Evolutionary conservation across 2,888 invertebrate species (phyloP).

Genomic region (Auanema freiburgensis): DNA sequence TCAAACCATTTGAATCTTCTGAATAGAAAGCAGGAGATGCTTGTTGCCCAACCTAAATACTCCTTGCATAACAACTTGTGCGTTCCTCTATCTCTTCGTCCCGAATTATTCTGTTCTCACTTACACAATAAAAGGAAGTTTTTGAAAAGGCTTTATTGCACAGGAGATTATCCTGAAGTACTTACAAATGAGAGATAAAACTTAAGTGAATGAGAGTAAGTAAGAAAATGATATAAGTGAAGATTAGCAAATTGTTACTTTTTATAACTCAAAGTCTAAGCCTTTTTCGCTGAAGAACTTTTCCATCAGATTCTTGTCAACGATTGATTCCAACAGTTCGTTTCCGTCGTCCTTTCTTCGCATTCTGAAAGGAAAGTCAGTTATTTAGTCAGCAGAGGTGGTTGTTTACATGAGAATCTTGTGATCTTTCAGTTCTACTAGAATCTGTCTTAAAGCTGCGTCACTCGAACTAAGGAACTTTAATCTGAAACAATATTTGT

Average conservation of each 20-base stretch:
- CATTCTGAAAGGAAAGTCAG: conserved; percentile 21
- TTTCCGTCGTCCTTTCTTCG: conserved; percentile 43
- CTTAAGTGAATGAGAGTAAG: too few relatives aligned
- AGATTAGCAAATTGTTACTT: conserved; percentile 1
- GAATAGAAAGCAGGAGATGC: too few relatives aligned
- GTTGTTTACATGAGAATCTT: conserved; percentile 75
- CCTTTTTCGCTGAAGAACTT: conserved; percentile 39
- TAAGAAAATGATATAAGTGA: not conserved
- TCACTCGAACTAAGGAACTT: conserved; percentile 90
- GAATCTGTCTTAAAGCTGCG: conserved; percentile 78
- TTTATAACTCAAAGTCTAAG: conserved; percentile 17
- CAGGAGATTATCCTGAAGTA: too few relatives aligned
- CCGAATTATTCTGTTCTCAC: too few relatives aligned
- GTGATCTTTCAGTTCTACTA: conserved; percentile 93
- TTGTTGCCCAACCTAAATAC: too few relatives aligned
- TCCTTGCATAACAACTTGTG: too few relatives aligned
- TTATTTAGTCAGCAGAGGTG: not conserved
- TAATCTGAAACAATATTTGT: conserved; percentile 72
- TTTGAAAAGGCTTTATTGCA: too few relatives aligned
- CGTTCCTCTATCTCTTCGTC: too few relatives aligned
- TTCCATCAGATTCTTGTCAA: conserved; percentile 39
- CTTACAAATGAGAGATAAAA: too few relatives aligned
- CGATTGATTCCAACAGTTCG: conserved; percentile 40
- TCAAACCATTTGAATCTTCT: too few relatives aligned
- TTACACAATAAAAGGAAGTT: too few relatives aligned